Evolutionary conservation across 1,140 invertebrate species (phyloP).

Genomic region (Chelonus insularis): DNA sequence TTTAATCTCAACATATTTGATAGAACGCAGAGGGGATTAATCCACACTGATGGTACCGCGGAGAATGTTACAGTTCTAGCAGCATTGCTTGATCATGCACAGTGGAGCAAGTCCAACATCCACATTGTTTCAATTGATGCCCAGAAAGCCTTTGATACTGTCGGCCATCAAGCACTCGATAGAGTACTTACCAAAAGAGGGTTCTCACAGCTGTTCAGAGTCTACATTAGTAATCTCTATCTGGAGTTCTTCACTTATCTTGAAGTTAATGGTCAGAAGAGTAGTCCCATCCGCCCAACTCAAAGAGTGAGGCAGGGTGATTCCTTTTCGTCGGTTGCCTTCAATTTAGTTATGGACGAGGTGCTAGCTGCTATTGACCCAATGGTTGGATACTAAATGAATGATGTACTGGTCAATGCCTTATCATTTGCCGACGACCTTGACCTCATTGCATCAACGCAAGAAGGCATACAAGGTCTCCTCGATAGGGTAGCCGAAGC

Average conservation of each 20-base stretch:
- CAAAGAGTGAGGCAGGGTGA: neutral
- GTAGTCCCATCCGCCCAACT: neutral
- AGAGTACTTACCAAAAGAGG: too few relatives aligned
- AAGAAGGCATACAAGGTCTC: neutral
- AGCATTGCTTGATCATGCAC: neutral
- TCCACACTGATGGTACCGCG: constrained; percentile 1
- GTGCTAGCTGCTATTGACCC: neutral
- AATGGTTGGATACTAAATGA: neutral
- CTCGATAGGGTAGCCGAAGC: neutral
- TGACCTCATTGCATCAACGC: neutral
- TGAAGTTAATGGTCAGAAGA: neutral
- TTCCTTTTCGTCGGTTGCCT: neutral
- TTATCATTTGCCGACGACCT: neutral
- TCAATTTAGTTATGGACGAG: neutral
- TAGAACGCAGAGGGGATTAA: constrained; percentile 16
- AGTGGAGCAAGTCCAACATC: neutral
- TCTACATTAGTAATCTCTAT: neutral
- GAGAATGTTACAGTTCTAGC: constrained; percentile 13
- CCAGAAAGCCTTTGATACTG: constrained; percentile 50
- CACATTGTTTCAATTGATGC: constrained; percentile 28
- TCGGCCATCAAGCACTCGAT: constrained; percentile 5
- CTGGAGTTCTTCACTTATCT: neutral
- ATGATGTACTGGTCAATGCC: neutral
- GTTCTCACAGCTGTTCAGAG: too few relatives aligned
- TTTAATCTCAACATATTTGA: neutral